A percentile compares a stretch with the other conserved stretches of the same genome.
Evolutionary conservation across 2,113 vertebrate genomes (phyloP).

Genomic region (Garra rufa): DNA sequence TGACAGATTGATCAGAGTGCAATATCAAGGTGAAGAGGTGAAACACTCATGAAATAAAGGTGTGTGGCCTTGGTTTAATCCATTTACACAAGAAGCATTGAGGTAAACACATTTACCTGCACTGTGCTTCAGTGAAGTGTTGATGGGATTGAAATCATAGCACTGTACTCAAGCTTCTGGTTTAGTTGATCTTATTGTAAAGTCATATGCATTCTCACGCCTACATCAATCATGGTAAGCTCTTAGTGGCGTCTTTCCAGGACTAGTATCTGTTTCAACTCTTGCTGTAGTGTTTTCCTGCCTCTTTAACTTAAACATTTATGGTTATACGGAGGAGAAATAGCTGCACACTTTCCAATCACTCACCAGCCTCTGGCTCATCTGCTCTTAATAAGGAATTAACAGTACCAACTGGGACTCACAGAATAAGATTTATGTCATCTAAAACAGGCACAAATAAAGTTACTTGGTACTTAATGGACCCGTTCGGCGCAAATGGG

Average conservation of each 20-base stretch:
- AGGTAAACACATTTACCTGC: conserved; percentile 3
- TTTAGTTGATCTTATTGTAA: conserved; percentile 10
- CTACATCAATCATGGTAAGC: neutral
- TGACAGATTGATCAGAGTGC: neutral
- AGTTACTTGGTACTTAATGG: conserved; percentile 44
- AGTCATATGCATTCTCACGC: conserved; percentile 11
- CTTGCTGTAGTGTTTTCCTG: neutral
- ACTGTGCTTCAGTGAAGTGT: neutral
- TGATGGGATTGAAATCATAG: neutral
- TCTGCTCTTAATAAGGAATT: conserved; percentile 47
- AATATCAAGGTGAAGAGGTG: neutral
- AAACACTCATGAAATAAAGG: neutral
- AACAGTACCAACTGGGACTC: conserved; percentile 40
- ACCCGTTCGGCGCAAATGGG: conserved; percentile 15
- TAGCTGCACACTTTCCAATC: conserved; percentile 15
- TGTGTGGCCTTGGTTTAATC: neutral
- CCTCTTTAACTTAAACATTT: conserved; percentile 41
- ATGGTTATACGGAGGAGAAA: conserved; percentile 36
- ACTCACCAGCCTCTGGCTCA: conserved; percentile 43
- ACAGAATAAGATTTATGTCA: conserved; percentile 33
- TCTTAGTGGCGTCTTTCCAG: conserved; percentile 4
- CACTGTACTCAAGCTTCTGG: neutral
- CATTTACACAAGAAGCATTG: neutral
- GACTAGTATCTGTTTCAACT: neutral
- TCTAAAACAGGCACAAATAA: conserved; percentile 42